A percentile compares a stretch with the other conserved stretches of the same genome.
Conservation (phyloP, 1,140 invertebrate species). For the Panulirus ornatus region DNA sequence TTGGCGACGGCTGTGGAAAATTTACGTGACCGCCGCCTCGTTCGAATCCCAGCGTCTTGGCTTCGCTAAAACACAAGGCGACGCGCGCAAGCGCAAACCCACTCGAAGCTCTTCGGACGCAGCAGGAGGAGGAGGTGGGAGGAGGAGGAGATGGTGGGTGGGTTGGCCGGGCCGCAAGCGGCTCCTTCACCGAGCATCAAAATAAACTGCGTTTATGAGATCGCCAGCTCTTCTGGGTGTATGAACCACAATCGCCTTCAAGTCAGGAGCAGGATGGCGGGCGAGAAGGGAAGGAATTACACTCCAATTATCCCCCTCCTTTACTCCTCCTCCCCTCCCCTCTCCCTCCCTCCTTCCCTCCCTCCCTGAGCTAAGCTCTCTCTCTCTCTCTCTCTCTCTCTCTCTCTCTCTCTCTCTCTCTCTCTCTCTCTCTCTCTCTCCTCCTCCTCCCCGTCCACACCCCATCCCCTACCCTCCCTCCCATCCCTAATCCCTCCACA, state of each 20-base stretch:
- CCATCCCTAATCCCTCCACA: background rate
- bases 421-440: slow-evolving; percentile 29
- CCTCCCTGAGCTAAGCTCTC: background rate
- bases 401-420: slow-evolving; percentile 28
- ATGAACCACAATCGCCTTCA: slow-evolving; percentile 49
- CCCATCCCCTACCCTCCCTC: background rate
- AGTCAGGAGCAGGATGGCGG: slow-evolving; percentile 41
- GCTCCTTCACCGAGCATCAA: slow-evolving; percentile 32
- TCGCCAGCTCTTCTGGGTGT: slow-evolving; percentile 25
- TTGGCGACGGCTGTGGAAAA: slow-evolving; percentile 46
- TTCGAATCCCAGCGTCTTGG: slow-evolving; percentile 39
- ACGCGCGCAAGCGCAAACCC: no score
- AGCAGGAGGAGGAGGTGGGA: background rate
- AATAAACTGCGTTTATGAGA: slow-evolving; percentile 42
- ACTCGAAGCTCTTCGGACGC: no score
- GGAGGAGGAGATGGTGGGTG: background rate
- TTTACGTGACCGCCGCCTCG: slow-evolving; percentile 54
- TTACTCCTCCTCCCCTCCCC: slow-evolving; percentile 1
- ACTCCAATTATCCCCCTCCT: slow-evolving; percentile 47
- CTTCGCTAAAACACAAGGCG: background rate
- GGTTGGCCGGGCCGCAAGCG: background rate
- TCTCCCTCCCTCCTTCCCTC: background rate
- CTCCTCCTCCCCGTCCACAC: background rate
- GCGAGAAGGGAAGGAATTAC: slow-evolving; percentile 58
- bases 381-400: slow-evolving; percentile 6